These are phyloP conservation scores for Bombus waltoni DNA, from an alignment of 1,140 invertebrate species.

Conservation along the genomic window DNA sequence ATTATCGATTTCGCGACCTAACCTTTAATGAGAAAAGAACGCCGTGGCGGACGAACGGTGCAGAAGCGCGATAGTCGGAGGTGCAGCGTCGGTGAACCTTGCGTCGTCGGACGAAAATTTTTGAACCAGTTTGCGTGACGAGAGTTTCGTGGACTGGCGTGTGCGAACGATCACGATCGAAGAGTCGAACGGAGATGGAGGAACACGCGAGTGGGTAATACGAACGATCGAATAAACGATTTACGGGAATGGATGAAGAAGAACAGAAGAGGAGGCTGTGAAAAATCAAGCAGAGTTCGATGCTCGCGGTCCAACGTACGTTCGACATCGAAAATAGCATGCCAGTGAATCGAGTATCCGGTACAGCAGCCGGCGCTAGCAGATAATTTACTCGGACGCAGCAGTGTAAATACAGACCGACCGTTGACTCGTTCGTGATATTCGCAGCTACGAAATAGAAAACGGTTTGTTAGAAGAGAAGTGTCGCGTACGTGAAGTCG, in stretches of 20 bases:
- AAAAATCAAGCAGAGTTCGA: conserved; percentile 43
- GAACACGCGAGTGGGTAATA: neutral
- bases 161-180: neutral
- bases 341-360: conserved; percentile 32
- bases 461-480: neutral
- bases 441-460: neutral
- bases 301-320: neutral
- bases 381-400: neutral
- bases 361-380: conserved; percentile 19
- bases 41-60: conserved; percentile 13
- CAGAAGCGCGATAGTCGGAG: conserved; percentile 32
- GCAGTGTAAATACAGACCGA: neutral
- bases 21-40: conserved; percentile 59
- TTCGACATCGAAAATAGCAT: conserved; percentile 51
- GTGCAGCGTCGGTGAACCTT: conserved; percentile 16
- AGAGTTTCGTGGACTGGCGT: neutral
- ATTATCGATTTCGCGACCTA: conserved; percentile 61
- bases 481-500: neutral
- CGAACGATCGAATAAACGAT: neutral
- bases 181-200: neutral
- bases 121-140: neutral
- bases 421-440: neutral
- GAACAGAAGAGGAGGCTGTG: neutral
- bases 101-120: conserved; percentile 28
- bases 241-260: neutral